phyloP scores from a whole-genome alignment of 2,113 vertebrate genomes.

The Tragelaphus imberbis region DNA sequence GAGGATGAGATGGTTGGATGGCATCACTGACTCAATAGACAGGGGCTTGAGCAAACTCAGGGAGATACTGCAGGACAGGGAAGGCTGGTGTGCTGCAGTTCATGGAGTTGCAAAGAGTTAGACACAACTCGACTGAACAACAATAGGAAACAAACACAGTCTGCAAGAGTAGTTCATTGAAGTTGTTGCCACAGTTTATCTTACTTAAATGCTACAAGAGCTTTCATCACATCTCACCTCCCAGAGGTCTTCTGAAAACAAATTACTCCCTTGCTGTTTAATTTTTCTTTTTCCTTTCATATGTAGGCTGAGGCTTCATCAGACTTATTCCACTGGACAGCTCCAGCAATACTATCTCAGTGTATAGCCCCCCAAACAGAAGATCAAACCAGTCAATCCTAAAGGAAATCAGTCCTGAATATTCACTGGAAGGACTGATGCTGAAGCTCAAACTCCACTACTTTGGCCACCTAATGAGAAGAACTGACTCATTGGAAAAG shows the following conservation, averaged over 20 bases:
- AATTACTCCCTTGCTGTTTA: constrained; percentile 32
- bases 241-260: constrained; percentile 34
- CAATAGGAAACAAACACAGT: not conserved
- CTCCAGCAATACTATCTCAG: constrained; percentile 23
- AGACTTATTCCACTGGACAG: not conserved
- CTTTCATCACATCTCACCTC: not conserved
- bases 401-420: not conserved
- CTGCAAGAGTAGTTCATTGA: not conserved
- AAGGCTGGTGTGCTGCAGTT: not conserved
- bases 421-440: not conserved
- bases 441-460: not conserved
- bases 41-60: not conserved
- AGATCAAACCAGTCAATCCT: not conserved
- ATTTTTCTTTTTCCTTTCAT: not conserved
- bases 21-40: not conserved
- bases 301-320: not conserved
- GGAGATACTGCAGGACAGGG: not conserved
- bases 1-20: not conserved
- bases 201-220: not conserved
- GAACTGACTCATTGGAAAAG: not conserved
- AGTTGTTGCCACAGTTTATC: not conserved
- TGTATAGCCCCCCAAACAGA: not conserved
- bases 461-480: not conserved
- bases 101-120: not conserved
- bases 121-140: not conserved